Evolutionary conservation across 1,140 invertebrate species (phyloP).

Genomic region (Drosophila repletoides): DNA sequence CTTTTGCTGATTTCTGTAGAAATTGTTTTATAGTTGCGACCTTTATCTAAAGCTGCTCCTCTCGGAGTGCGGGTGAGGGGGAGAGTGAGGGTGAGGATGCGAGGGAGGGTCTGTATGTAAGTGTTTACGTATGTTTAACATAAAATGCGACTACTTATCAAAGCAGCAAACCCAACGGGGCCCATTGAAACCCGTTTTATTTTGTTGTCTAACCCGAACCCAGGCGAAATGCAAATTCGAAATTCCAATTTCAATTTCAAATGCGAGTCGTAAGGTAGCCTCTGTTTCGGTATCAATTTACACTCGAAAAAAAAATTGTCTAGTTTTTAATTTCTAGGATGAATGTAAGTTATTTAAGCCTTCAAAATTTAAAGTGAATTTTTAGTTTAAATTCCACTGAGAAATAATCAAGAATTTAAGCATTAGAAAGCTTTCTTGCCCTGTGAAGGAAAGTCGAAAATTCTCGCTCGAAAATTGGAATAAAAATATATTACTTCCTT

Average conservation of each 20-base stretch:
- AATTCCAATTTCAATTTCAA: conserved; percentile 36
- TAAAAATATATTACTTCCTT: no score
- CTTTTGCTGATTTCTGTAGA: neutral
- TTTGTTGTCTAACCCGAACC: conserved; percentile 14
- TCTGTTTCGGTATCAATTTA: conserved; percentile 13
- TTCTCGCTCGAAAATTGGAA: no score
- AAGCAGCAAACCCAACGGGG: neutral
- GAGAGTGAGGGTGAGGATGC: neutral
- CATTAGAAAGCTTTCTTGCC: no score
- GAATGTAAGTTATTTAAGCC: no score
- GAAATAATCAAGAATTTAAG: no score
- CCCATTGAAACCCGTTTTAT: conserved; percentile 33
- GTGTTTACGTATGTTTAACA: conserved; percentile 30
- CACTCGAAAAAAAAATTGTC: no score
- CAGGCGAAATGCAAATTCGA: conserved; percentile 24
- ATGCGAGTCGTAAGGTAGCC: conserved; percentile 1
- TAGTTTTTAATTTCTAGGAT: no score
- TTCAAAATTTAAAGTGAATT: no score
- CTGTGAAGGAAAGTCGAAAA: no score
- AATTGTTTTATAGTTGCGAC: neutral
- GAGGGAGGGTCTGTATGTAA: neutral
- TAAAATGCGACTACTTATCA: conserved; percentile 27
- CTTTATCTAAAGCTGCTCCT: no score
- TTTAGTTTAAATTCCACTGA: no score
- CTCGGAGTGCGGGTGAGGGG: neutral